These are phyloP conservation scores for Lordiphosa fenestrarum DNA, from an alignment of 2,888 invertebrate species.

Conservation along the genomic window DNA sequence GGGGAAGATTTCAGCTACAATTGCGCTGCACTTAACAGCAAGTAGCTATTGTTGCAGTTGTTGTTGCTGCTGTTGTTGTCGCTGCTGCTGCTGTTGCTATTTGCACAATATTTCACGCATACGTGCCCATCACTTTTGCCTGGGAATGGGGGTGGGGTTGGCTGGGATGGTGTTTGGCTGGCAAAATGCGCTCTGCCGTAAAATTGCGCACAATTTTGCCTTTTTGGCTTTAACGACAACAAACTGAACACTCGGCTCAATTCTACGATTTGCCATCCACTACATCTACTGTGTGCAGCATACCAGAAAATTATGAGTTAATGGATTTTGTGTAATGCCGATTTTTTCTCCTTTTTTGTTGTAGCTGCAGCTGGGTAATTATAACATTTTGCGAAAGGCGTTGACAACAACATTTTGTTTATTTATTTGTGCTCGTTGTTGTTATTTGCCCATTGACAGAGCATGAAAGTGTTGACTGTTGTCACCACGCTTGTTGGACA, in stretches of 20 bases:
- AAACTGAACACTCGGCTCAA: conserved; percentile 70
- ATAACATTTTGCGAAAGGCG: conserved; percentile 44
- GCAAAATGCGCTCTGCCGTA: conserved; percentile 68
- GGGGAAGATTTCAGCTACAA: conserved; percentile 46
- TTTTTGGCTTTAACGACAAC: conserved; percentile 65
- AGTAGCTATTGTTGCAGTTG: conserved; percentile 13
- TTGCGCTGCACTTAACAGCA: conserved; percentile 41
- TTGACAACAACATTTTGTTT: conserved; percentile 37
- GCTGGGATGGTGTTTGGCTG: conserved; percentile 29
- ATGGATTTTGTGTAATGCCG: conserved; percentile 69
- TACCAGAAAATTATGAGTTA: conserved; percentile 74
- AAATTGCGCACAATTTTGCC: conserved; percentile 70
- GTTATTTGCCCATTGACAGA: conserved; percentile 44
- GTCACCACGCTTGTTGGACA: conserved; percentile 44
- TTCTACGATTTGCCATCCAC: conserved; percentile 11
- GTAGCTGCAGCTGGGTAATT: conserved; percentile 28
- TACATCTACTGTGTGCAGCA: conserved; percentile 49
- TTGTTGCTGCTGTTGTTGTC: conserved; percentile 21
- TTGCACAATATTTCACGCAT: conserved; percentile 76
- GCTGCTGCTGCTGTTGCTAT: conserved; percentile 43
- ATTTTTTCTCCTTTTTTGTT: neutral
- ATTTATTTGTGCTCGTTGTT: conserved; percentile 7
- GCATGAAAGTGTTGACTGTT: conserved; percentile 64
- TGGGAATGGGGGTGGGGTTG: conserved; percentile 15
- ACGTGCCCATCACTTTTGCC: conserved; percentile 53